Conservation (phyloP, 2,113 vertebrate genomes). For the Pachypanchax playfairii region DNA sequence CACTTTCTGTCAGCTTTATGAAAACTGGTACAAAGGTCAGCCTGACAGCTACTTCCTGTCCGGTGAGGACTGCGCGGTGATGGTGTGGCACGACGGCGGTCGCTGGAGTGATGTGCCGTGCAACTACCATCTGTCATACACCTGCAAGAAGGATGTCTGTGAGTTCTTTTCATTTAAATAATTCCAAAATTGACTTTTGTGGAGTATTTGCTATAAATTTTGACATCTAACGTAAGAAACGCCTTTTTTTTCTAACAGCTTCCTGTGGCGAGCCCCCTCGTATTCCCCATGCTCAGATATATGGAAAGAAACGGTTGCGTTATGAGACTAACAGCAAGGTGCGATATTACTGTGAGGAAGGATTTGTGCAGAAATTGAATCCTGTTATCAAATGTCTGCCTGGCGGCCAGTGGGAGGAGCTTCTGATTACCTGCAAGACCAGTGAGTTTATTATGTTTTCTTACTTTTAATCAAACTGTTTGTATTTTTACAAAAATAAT, state of each 20-base stretch:
- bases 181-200: not conserved
- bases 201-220: fast-evolving
- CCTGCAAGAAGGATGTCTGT: constrained; percentile 95
- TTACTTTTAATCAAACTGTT: not conserved
- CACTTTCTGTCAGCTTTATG: constrained; percentile 83
- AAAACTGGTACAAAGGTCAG: constrained; percentile 92
- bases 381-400: constrained; percentile 85
- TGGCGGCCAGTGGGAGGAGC: constrained; percentile 86
- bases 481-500: not conserved
- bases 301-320: constrained; percentile 79
- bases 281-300: constrained; percentile 79
- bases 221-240: not conserved
- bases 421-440: constrained; percentile 83
- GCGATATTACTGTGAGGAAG: constrained; percentile 85
- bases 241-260: constrained; percentile 54
- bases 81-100: constrained; percentile 91
- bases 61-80: constrained; percentile 93
- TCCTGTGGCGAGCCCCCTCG: constrained; percentile 84
- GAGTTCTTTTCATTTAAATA: constrained; percentile 59
- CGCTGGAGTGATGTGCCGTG: constrained; percentile 96
- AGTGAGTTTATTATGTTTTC: constrained; percentile 63
- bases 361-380: constrained; percentile 83
- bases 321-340: constrained; percentile 83
- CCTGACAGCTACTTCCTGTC: constrained; percentile 98
- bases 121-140: constrained; percentile 96